A percentile compares a stretch with the other conserved stretches of the same genome.
Evolutionary conservation across 2,797 vertebrate species (phyloP).

Genomic region (Urophycis tenuis): DNA sequence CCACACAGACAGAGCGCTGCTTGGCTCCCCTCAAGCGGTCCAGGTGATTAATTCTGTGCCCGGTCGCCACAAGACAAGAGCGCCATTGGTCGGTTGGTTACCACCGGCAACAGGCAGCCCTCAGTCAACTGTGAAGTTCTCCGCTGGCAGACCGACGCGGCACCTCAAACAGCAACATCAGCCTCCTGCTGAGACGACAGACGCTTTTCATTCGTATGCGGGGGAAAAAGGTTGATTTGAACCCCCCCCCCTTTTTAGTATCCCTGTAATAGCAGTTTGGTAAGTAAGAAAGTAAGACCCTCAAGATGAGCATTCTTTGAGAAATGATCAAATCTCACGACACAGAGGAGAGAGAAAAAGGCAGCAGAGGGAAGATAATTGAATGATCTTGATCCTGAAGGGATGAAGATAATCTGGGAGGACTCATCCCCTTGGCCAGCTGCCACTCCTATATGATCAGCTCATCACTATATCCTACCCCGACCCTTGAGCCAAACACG

Average conservation of each 20-base stretch:
- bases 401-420: not conserved
- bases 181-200: not conserved
- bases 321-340: not conserved
- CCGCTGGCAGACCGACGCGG: no score
- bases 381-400: not conserved
- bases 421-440: not conserved
- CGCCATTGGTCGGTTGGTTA: not conserved
- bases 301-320: not conserved
- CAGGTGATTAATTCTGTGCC: not conserved
- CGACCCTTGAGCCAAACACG: not conserved
- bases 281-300: not conserved
- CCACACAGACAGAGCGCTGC: not conserved
- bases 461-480: not conserved
- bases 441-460: slow-evolving; percentile 3
- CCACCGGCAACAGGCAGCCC: not conserved
- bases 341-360: not conserved
- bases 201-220: not conserved
- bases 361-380: not conserved
- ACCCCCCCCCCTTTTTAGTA: no score
- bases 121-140: not conserved
- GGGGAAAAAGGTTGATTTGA: not conserved
- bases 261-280: not conserved
- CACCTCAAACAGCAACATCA: not conserved
- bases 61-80: not conserved
- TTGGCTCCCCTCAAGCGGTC: not conserved